A percentile compares a stretch with the other conserved stretches of the same genome.
These are phyloP conservation scores for Scrobipalpa atriplicella DNA, from an alignment of 2,888 invertebrate species.

Conservation along the genomic window DNA sequence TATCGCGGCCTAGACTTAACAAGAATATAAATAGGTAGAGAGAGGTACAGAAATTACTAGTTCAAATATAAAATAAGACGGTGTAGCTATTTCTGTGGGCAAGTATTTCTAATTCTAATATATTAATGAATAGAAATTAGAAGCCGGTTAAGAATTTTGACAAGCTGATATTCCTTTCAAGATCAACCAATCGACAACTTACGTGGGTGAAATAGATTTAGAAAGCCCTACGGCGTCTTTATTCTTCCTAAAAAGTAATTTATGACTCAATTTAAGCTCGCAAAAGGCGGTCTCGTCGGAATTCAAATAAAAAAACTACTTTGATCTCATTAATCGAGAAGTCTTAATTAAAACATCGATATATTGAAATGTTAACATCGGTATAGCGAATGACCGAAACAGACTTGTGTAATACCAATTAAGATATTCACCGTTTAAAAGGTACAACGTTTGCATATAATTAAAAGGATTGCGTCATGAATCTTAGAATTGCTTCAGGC, in stretches of 20 bases:
- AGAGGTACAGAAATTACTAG: too few relatives aligned
- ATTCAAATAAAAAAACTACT: slow-evolving; percentile 27
- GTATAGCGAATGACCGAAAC: slow-evolving; percentile 44
- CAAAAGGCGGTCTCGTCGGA: slow-evolving; percentile 23
- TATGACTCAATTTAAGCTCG: slow-evolving; percentile 28
- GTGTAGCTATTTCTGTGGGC: neutral
- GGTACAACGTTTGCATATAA: slow-evolving; percentile 41
- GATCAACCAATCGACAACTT: neutral
- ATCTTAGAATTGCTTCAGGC: slow-evolving; percentile 17
- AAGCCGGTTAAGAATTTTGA: neutral
- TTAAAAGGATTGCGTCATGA: slow-evolving; percentile 33
- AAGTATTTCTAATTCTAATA: neutral
- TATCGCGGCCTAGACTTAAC: too few relatives aligned
- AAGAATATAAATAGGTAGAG: too few relatives aligned
- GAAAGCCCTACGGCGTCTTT: slow-evolving; percentile 10
- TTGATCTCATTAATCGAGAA: slow-evolving; percentile 32
- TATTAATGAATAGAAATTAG: neutral
- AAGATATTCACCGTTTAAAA: slow-evolving; percentile 41
- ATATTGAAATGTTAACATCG: slow-evolving; percentile 54
- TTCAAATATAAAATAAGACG: too few relatives aligned
- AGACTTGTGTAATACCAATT: slow-evolving; percentile 49
- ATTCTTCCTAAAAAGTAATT: slow-evolving; percentile 25
- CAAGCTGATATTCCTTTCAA: neutral
- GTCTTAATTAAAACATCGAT: slow-evolving; percentile 45
- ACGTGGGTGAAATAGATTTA: slow-evolving; percentile 23